phyloP scores from a whole-genome alignment of 2,113 vertebrate species.

The Hyperoodon ampullatus region DNA sequence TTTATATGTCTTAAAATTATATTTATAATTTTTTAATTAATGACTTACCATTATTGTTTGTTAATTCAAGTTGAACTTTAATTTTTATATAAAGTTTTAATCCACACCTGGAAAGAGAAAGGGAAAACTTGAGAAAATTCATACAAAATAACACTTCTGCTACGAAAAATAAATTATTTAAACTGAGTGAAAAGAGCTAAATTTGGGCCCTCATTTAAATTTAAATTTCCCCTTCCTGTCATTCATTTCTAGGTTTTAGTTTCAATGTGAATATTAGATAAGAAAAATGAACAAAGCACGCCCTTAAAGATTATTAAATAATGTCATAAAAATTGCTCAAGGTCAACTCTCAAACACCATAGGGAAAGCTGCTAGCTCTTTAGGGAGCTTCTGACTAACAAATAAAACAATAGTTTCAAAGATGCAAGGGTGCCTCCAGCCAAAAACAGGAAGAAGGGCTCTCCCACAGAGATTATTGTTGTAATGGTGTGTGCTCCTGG shows the following conservation, averaged over 20 bases:
- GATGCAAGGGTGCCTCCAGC: background rate
- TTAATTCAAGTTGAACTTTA: background rate
- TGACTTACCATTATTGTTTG: background rate
- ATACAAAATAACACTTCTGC: background rate
- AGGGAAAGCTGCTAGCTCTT: background rate
- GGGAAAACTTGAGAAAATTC: background rate
- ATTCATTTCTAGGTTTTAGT: background rate
- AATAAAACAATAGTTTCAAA: background rate
- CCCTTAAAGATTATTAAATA: background rate
- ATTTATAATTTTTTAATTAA: background rate
- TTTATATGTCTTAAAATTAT: background rate
- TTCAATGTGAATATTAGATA: background rate
- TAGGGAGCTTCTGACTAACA: background rate
- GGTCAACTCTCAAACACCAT: background rate
- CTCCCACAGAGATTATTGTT: background rate
- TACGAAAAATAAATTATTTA: conserved; percentile 14
- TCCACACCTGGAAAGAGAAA: background rate
- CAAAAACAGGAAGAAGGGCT: background rate
- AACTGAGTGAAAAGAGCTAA: background rate
- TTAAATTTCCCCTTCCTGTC: conserved; percentile 26
- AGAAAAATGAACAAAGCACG: background rate
- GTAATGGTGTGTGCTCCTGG: background rate
- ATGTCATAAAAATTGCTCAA: background rate
- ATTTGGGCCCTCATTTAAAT: background rate
- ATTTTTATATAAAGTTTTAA: background rate